Evolutionary conservation across 2,113 vertebrate species (phyloP).

Genomic region (Thermophis baileyi): DNA sequence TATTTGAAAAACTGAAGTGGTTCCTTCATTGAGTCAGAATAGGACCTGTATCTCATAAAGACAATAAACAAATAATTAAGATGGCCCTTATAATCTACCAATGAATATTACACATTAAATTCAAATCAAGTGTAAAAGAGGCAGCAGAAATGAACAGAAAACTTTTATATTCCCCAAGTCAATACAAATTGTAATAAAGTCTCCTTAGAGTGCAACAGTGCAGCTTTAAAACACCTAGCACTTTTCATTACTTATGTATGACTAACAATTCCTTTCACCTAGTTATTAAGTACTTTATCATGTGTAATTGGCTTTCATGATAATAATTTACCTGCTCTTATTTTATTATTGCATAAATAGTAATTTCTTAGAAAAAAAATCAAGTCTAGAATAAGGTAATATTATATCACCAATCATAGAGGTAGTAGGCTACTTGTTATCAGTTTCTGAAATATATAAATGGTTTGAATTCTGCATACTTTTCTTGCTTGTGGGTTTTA

Average conservation of each 20-base stretch:
- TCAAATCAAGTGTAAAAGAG: constrained; percentile 20
- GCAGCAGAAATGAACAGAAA: neutral
- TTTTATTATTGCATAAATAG: neutral
- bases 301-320: neutral
- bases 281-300: constrained; percentile 12
- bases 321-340: constrained; percentile 4
- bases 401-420: neutral
- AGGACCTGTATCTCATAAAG: neutral
- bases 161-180: neutral
- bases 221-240: neutral
- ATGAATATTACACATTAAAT: constrained; percentile 23
- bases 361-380: neutral
- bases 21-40: neutral
- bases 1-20: constrained; percentile 29
- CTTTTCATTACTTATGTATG: neutral
- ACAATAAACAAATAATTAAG: constrained; percentile 33
- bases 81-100: neutral
- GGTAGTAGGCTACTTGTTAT: neutral
- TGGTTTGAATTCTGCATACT: neutral
- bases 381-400: neutral
- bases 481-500: neutral
- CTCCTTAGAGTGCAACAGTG: neutral
- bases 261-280: neutral
- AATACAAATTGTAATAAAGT: neutral
- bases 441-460: neutral